Evolutionary conservation across 2,888 invertebrate genomes (phyloP).

Genomic region (Schizaphis graminum): DNA sequence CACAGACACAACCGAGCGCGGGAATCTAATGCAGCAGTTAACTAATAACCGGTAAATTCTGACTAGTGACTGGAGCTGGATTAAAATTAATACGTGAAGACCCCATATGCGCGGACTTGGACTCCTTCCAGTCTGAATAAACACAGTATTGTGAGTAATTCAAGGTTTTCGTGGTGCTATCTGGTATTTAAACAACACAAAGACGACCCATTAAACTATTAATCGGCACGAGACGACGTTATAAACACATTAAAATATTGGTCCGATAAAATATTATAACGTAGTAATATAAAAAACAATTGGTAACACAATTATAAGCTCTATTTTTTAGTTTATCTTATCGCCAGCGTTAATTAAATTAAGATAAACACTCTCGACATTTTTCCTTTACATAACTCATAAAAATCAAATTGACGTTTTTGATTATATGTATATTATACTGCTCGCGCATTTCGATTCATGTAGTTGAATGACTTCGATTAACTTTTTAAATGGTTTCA

Average conservation of each 20-base stretch:
- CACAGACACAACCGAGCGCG: not conserved
- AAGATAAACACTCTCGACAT: not conserved
- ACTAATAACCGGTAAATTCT: conserved; percentile 58
- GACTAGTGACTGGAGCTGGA: conserved; percentile 62
- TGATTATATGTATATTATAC: not conserved
- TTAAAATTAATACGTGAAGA: conserved; percentile 62
- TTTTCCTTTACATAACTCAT: not conserved
- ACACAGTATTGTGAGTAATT: conserved; percentile 41
- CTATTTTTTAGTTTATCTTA: not conserved
- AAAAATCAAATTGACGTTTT: not conserved
- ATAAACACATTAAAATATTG: conserved; percentile 15
- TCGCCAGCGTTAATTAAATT: not conserved
- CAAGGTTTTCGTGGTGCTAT: conserved; percentile 65
- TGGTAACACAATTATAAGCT: not conserved
- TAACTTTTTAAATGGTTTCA: conserved; percentile 19
- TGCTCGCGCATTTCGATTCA: not conserved
- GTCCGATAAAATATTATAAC: not conserved
- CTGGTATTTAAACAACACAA: conserved; percentile 46
- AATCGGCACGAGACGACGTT: not conserved
- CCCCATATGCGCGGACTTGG: conserved; percentile 55
- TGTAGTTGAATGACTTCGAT: not conserved
- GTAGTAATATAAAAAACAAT: not conserved
- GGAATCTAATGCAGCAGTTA: not conserved
- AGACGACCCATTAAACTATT: not conserved
- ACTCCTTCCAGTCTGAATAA: conserved; percentile 63